Evolutionary conservation across 2,888 invertebrate genomes (phyloP).

Genomic region (Neoaliturus tenellus): DNA sequence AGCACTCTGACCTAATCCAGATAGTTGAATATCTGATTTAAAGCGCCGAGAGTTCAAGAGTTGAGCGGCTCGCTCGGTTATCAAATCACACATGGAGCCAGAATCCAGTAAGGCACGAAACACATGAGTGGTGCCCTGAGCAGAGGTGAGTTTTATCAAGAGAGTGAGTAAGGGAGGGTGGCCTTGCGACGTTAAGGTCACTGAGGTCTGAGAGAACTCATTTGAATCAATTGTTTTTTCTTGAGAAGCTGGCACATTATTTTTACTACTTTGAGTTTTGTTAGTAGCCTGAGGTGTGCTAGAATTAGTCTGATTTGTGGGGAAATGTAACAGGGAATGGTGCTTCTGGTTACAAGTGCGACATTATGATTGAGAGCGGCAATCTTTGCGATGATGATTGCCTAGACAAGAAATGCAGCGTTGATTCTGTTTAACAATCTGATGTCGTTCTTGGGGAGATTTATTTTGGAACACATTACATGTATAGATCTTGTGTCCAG

Average conservation of each 20-base stretch:
- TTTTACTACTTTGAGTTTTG: no score
- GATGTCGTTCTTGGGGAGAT: not conserved
- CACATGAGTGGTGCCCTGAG: not conserved
- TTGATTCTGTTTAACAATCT: not conserved
- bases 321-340: not conserved
- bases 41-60: no score
- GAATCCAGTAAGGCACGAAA: not conserved
- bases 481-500: not conserved
- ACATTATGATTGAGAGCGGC: not conserved
- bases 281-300: not conserved
- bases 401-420: not conserved
- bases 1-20: no score
- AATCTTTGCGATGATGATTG: not conserved
- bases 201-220: not conserved
- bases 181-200: constrained; percentile 3
- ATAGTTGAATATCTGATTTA: no score
- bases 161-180: not conserved
- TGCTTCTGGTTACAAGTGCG: not conserved
- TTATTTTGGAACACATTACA: not conserved
- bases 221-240: not conserved
- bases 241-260: no score
- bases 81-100: no score
- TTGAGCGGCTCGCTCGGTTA: no score
- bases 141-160: not conserved
- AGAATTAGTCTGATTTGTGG: not conserved